Percentiles rank a stretch among this genome's conserved stretches.
Evolutionary conservation across 2,113 vertebrate genomes (phyloP).

Genomic region (Plestiodon gilberti): DNA sequence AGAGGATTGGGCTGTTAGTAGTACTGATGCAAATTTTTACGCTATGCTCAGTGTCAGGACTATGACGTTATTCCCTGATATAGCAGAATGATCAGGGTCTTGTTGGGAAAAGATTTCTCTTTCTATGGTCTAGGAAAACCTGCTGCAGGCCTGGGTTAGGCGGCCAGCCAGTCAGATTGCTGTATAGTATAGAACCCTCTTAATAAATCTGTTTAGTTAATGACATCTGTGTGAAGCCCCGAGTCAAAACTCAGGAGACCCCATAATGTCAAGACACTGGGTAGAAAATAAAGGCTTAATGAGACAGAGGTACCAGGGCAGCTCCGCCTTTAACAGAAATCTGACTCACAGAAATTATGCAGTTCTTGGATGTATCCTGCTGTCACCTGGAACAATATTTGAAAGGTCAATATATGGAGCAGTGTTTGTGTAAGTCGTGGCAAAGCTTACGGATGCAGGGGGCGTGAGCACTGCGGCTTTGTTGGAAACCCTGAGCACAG

Average conservation of each 20-base stretch:
- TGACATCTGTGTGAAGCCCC: too few relatives aligned
- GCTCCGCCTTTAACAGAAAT: background rate
- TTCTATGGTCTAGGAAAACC: too few relatives aligned
- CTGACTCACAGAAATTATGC: background rate
- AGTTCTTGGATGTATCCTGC: background rate
- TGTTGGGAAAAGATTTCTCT: background rate
- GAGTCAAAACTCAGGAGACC: too few relatives aligned
- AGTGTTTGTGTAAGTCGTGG: background rate
- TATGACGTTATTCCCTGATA: background rate
- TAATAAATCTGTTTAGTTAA: too few relatives aligned
- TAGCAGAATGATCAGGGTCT: background rate
- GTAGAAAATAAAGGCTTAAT: background rate
- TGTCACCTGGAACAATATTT: background rate
- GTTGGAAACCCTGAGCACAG: conserved; percentile 85
- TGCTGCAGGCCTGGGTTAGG: too few relatives aligned
- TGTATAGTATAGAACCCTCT: too few relatives aligned
- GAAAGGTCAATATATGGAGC: background rate
- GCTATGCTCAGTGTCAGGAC: background rate
- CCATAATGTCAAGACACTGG: background rate
- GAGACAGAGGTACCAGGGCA: background rate
- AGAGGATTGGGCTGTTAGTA: too few relatives aligned
- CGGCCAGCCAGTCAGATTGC: too few relatives aligned
- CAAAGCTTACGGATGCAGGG: conserved; percentile 84
- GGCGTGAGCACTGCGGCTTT: conserved; percentile 82
- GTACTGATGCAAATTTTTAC: background rate